Evolutionary conservation across 2,888 invertebrate genomes (phyloP).

Genomic region (Portevinia maculata): DNA sequence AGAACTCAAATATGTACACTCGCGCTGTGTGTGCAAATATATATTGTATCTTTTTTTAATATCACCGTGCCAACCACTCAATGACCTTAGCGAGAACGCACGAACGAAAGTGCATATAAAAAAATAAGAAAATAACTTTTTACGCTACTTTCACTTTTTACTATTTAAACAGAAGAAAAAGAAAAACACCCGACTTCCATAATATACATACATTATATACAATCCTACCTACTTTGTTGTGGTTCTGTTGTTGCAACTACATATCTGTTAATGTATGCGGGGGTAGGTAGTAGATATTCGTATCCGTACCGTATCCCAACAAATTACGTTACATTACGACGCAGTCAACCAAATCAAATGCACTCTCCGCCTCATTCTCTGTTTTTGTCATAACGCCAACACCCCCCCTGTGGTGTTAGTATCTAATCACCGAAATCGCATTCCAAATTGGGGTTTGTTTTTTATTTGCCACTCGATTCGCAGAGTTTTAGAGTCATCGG

Average conservation of each 20-base stretch:
- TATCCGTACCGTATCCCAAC: conserved; percentile 24
- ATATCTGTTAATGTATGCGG: not conserved
- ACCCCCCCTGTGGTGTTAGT: not conserved
- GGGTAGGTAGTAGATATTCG: conserved; percentile 29
- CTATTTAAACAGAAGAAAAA: conserved; percentile 55
- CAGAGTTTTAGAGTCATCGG: not conserved
- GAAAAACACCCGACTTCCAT: conserved; percentile 32
- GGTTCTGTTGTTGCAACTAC: conserved; percentile 6
- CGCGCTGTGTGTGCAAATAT: no score
- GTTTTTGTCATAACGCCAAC: conserved; percentile 5
- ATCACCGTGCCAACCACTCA: conserved; percentile 12
- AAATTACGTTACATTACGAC: not conserved
- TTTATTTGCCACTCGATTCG: conserved; percentile 12
- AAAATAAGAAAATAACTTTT: conserved; percentile 27
- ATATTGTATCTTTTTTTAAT: no score
- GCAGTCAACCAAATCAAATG: conserved; percentile 58
- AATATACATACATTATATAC: conserved; percentile 13
- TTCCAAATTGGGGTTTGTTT: not conserved
- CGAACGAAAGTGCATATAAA: conserved; percentile 58
- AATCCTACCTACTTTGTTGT: not conserved
- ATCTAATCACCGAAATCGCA: conserved; percentile 43
- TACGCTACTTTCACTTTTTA: conserved; percentile 66
- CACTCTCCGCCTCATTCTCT: conserved; percentile 25
- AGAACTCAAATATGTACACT: conserved; percentile 2
- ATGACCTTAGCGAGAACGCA: conserved; percentile 63